Base-by-base conservation (phyloP, 2,888 invertebrate species). In the Rambutsinella grinnellia region DNA sequence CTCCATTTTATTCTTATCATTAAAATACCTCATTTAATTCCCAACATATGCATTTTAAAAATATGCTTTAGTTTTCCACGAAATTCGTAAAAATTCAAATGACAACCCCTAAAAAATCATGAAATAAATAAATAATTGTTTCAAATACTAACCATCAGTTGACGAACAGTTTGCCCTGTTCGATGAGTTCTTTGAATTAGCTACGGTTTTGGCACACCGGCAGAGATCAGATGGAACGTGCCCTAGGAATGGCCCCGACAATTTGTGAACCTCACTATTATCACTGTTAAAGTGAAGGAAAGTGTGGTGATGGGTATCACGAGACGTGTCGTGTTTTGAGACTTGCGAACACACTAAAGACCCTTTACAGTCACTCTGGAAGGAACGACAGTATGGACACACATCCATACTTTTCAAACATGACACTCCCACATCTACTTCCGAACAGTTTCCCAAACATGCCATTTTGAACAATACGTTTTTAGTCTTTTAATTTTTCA, bases 161-260 rank as follows among this genome's bases (percentile, higher is more conserved):
- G 62, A 54, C 3, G 67, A 67, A 58, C 27, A 51, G 21, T 49
- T 60, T 28, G 66, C 8, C 66, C 44, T 69, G 46, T 19, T 27
- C 19, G 65, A n/a, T 57, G 60, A 67, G 57, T 61, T 23, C 13
- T 17, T 71, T 53, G 56, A 46, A 2, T 23, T 19, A 6, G 67
- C 36, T 27, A 36, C 8, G 47, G 36, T 62, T 77, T 77, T 77
- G 76, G 76, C 71, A 77, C 71, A 77, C 61, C 71, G 76, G 67
- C 76, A 71, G 28, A 65, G 21, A 47, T 66, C 69, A 53, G 49
- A 53, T 54, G 57, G 58, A n/a, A 47, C 54, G 51, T 68, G 63
- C 23, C 58, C 53, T 26, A 68, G 49, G 28, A 60, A 28, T 17
- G 65, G 19, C 47, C 69, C 46, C 17, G 66, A 47, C 26, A 23